Evolutionary conservation across 2,113 vertebrate genomes (phyloP), one percentile per base, ranked within the genome.

Genomic region (Siniperca knerii): DNA sequence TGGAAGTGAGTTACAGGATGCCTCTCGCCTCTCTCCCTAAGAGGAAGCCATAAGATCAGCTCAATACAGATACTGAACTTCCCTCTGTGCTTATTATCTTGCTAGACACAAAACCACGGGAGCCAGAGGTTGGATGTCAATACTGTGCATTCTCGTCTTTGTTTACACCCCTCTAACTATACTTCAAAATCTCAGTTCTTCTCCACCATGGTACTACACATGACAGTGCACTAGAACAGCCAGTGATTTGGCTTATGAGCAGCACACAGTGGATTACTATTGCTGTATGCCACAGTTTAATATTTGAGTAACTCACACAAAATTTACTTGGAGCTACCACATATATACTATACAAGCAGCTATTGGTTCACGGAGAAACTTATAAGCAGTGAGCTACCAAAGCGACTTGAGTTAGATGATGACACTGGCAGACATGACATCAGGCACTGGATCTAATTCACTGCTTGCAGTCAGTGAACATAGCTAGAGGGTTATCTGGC

Each of bases 61-160:
- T 89, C 84, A 86, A 65, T 87, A 20, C 44, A 37, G 83, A 87
- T 66, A 77, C 82, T 25, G 37, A 91, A 90, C 87, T 89, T 93
- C 86, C 82, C 86, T 89, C 70, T 91, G 92, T 80, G 89, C 83
- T 92, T 84, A 92, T 92, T 91, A 92, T 93, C 87, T 88, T 46
- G 29, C 86, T 64, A 80, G 74, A 93, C 88, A 90, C 86, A 76
- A 91, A 93, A 89, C 90, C 84, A 90, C 87, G 83, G 87, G 88
- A 88, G 90, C 89, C 84, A 81, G 79, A 85, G 75, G 82, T 75
- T 90, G 73, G 61, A 75, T 92, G 88, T 94, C 90, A 90, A 87
- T 84, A 87, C 70, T 62, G 78, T 70, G 72, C 79, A 84, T 87
- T 89, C 84, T 40, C n/a, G 4, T 60, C 13, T 79, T 83, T 89